Evolutionary conservation across 2,888 invertebrate species (phyloP).

Genomic region (Eristalis tenax): DNA sequence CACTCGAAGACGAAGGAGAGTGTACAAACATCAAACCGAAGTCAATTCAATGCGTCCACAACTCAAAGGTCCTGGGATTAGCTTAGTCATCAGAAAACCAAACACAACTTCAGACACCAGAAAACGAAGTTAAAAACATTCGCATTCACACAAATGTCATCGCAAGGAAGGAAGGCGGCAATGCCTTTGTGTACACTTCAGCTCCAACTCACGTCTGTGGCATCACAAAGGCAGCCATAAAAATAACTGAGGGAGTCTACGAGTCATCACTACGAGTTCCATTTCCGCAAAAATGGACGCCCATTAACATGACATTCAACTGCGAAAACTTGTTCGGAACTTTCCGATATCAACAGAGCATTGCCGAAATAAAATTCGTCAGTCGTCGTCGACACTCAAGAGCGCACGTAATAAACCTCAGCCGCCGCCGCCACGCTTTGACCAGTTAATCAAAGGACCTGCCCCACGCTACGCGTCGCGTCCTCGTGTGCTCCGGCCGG

Average conservation of each 20-base stretch:
- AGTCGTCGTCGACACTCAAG: neutral
- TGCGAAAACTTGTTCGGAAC: constrained; percentile 10
- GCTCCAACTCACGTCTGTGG: neutral
- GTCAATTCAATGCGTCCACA: no score
- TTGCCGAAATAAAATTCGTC: neutral
- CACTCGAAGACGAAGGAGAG: no score
- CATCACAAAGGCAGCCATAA: neutral
- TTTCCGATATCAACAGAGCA: neutral
- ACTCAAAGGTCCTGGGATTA: no score
- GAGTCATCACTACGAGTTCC: neutral
- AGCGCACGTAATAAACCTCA: neutral
- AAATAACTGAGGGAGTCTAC: neutral
- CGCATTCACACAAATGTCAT: neutral
- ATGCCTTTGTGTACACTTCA: neutral
- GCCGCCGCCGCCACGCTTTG: constrained; percentile 12
- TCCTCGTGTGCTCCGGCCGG: neutral
- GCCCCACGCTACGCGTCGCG: neutral
- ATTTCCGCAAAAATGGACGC: neutral
- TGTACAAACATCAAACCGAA: no score
- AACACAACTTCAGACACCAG: neutral
- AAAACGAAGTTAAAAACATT: neutral
- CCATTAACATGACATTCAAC: neutral
- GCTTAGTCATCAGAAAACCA: no score
- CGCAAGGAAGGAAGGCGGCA: neutral
- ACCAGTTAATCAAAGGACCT: constrained; percentile 33